Evolutionary conservation across 2,797 vertebrate genomes (phyloP).

Genomic region (Rousettus madagascariensis): DNA sequence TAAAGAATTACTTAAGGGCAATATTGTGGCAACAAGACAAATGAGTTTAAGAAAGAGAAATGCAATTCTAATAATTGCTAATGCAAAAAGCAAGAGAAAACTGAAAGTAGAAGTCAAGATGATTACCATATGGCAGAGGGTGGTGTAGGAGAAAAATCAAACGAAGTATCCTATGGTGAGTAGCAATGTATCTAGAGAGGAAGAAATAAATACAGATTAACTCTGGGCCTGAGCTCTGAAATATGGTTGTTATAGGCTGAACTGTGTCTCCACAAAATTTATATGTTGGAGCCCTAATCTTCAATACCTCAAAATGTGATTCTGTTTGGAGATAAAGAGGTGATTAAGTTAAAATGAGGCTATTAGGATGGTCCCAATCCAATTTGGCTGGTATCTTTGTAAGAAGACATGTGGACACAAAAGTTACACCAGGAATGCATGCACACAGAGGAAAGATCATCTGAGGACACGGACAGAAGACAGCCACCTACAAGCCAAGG

Average conservation of each 20-base stretch:
- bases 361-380: background rate
- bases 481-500: background rate
- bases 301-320: background rate
- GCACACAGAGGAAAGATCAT: background rate
- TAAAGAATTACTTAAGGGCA: background rate
- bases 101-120: background rate
- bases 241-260: background rate
- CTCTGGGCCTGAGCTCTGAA: background rate
- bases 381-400: background rate
- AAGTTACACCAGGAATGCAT: background rate
- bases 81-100: background rate
- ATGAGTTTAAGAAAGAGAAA: background rate
- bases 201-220: background rate
- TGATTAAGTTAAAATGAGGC: background rate
- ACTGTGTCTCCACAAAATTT: background rate
- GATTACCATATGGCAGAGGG: background rate
- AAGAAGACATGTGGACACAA: background rate
- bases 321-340: background rate
- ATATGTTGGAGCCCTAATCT: background rate
- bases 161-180: background rate
- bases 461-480: background rate
- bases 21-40: background rate
- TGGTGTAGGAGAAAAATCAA: background rate
- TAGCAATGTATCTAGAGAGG: background rate
- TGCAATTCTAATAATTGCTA: background rate